These are phyloP conservation scores for Lanius collurio DNA, from an alignment of 2,113 vertebrate genomes.

Conservation along the genomic window DNA sequence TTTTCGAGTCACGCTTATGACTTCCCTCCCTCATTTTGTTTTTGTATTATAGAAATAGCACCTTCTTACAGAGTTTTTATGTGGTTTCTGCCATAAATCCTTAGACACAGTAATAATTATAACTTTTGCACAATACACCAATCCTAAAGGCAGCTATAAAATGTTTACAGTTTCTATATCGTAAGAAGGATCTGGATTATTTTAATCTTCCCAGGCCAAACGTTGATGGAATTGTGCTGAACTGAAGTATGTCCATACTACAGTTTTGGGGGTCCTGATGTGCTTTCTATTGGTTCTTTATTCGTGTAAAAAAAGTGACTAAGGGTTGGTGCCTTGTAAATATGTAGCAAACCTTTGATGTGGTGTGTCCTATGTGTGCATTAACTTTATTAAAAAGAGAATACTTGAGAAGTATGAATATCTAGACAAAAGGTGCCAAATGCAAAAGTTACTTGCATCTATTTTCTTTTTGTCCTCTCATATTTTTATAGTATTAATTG, in stretches of 20 bases:
- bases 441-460: constrained; percentile 78
- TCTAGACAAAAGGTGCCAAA: constrained; percentile 83
- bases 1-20: constrained; percentile 56
- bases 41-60: constrained; percentile 79
- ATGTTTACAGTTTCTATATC: constrained; percentile 86
- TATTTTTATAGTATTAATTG: constrained; percentile 75
- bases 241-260: constrained; percentile 76
- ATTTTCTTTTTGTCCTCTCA: constrained; percentile 73
- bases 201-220: constrained; percentile 81
- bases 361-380: constrained; percentile 79
- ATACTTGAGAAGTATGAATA: constrained; percentile 80
- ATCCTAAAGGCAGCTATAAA: constrained; percentile 94
- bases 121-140: constrained; percentile 95
- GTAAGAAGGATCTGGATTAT: constrained; percentile 79
- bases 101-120: constrained; percentile 80
- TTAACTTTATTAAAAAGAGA: constrained; percentile 81
- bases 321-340: constrained; percentile 86
- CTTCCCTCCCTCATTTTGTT: constrained; percentile 70
- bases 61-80: constrained; percentile 83
- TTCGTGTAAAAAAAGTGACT: constrained; percentile 71
- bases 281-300: constrained; percentile 74
- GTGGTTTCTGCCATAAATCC: constrained; percentile 80
- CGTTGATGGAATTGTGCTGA: constrained; percentile 70
- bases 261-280: constrained; percentile 70
- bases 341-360: constrained; percentile 80